Percentiles rank a stretch among this genome's conserved stretches.
These are phyloP conservation scores for Echeneis naucrates DNA, from an alignment of 2,797 vertebrate species.

Conservation along the genomic window DNA sequence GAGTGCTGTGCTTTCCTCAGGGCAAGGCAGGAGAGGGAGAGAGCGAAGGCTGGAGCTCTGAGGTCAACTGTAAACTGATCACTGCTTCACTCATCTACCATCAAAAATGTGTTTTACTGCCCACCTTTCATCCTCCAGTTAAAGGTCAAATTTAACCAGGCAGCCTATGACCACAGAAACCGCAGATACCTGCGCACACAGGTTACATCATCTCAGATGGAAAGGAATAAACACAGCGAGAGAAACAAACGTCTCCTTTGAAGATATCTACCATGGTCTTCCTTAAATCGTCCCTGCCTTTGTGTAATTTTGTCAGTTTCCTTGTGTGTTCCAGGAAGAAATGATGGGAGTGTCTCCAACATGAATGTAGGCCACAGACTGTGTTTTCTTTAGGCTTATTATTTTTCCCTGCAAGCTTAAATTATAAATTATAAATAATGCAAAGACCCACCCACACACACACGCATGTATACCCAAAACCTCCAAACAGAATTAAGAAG, in stretches of 20 bases:
- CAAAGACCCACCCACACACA: constrained; percentile 46
- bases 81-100: background rate
- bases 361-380: constrained; percentile 74
- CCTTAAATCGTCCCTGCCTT: constrained; percentile 38
- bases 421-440: constrained; percentile 84
- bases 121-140: constrained; percentile 23
- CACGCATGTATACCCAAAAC: constrained; percentile 36
- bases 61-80: constrained; percentile 53
- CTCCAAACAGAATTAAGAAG: constrained; percentile 45
- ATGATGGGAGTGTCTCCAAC: constrained; percentile 44
- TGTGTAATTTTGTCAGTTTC: constrained; percentile 38
- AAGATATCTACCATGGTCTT: constrained; percentile 16
- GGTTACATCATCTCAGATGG: constrained; percentile 24
- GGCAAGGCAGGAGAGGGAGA: constrained; percentile 11
- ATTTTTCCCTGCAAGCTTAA: constrained; percentile 64
- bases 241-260: constrained; percentile 32
- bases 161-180: constrained; percentile 16
- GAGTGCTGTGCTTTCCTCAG: constrained; percentile 42
- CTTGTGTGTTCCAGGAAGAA: constrained; percentile 53
- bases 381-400: constrained; percentile 58
- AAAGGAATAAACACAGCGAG: constrained; percentile 6
- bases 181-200: constrained; percentile 27
- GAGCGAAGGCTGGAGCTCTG: constrained; percentile 2
- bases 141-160: constrained; percentile 24
- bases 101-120: constrained; percentile 32